phyloP scores from a whole-genome alignment of 35 echinoderm and acorn worm species.

The Eucidaris tribuloides region DNA sequence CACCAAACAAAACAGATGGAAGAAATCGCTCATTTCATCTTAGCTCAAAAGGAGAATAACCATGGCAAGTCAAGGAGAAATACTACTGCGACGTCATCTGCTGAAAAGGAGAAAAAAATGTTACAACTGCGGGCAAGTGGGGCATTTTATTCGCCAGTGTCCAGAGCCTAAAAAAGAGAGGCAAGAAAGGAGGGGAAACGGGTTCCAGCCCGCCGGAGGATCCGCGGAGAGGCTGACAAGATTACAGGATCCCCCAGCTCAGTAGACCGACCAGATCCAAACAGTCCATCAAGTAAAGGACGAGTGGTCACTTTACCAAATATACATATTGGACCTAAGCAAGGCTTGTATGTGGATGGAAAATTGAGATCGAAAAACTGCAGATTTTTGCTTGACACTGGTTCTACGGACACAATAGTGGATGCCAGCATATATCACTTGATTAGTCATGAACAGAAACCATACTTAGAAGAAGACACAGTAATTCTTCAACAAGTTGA shows the following conservation, averaged over 20 bases:
- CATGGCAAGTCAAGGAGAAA: background rate
- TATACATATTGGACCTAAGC: background rate
- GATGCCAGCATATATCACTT: background rate
- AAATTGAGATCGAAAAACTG: background rate
- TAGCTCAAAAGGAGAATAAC: no score
- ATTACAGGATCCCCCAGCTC: background rate
- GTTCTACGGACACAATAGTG: background rate
- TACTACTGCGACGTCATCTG: background rate
- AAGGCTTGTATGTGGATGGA: background rate
- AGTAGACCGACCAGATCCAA: background rate
- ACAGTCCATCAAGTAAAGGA: background rate
- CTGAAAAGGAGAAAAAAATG: background rate
- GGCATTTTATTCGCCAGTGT: background rate
- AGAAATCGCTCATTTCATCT: no score
- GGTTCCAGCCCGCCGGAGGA: background rate
- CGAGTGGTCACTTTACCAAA: background rate
- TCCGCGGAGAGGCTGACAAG: background rate
- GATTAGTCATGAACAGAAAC: background rate
- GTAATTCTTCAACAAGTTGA: background rate
- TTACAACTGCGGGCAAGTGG: background rate
- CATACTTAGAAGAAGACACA: background rate
- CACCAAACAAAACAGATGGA: background rate
- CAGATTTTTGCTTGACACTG: background rate
- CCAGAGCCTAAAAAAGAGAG: background rate
- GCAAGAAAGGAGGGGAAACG: background rate